These are phyloP conservation scores for Coelogynopora nodosa DNA, from an alignment of 2,888 invertebrate genomes.

Conservation along the genomic window DNA sequence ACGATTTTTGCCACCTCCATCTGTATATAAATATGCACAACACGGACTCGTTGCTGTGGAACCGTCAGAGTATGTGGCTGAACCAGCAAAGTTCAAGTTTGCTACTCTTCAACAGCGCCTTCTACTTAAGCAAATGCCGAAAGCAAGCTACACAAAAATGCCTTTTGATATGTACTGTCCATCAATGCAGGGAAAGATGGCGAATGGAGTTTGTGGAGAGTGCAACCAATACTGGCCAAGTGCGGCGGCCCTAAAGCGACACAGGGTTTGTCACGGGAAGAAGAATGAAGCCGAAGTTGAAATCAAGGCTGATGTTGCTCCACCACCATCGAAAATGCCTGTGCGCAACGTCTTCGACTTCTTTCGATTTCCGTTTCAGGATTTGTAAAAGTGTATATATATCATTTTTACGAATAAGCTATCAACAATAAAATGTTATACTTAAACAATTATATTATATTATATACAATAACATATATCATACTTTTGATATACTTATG, in stretches of 20 bases:
- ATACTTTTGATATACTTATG: conserved; percentile 28
- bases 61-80: neutral
- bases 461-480: conserved; percentile 17
- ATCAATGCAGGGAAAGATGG: conserved; percentile 25
- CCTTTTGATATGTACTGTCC: conserved; percentile 23
- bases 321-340: conserved; percentile 21
- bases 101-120: conserved; percentile 23
- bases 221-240: conserved; percentile 28
- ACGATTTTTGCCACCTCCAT: neutral
- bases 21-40: neutral
- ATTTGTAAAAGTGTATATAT: conserved; percentile 31
- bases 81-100: conserved; percentile 29
- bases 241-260: conserved; percentile 16
- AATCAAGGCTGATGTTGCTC: conserved; percentile 31
- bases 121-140: conserved; percentile 29
- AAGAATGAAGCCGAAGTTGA: conserved; percentile 24
- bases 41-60: neutral
- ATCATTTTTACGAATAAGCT: conserved; percentile 23
- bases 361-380: conserved; percentile 21
- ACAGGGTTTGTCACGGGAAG: conserved; percentile 25
- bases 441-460: conserved; percentile 17
- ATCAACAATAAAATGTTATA: conserved; percentile 5
- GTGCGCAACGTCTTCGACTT: neutral
- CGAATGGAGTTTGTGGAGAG: conserved; percentile 27
- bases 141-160: conserved; percentile 8